phyloP scores from a whole-genome alignment of 2,888 invertebrate genomes.

The Lepeophtheirus nordmannii region DNA sequence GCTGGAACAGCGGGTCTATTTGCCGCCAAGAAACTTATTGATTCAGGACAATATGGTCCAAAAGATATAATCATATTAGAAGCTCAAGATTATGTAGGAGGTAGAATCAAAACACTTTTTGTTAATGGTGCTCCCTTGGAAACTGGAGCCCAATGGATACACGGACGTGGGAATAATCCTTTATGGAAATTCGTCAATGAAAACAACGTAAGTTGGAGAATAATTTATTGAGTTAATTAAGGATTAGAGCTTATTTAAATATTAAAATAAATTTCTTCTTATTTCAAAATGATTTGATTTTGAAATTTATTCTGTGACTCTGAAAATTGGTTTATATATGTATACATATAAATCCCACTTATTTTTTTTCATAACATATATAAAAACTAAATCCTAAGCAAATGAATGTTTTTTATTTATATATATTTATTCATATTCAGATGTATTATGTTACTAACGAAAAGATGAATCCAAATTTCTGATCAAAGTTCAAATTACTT shows the following conservation, averaged over 20 bases:
- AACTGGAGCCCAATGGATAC: constrained; percentile 24
- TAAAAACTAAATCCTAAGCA: background rate
- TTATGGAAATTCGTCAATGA: constrained; percentile 18
- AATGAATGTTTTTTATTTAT: too few relatives aligned
- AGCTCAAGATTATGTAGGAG: constrained; percentile 21
- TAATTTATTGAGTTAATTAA: background rate
- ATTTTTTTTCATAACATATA: background rate
- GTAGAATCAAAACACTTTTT: constrained; percentile 17
- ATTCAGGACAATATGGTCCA: background rate
- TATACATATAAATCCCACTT: too few relatives aligned
- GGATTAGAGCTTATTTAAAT: too few relatives aligned
- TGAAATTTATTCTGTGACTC: too few relatives aligned
- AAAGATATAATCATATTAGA: constrained; percentile 17
- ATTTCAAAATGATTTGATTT: too few relatives aligned
- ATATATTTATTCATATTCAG: too few relatives aligned
- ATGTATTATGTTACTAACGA: too few relatives aligned
- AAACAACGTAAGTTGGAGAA: background rate
- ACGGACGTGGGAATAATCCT: constrained; percentile 13
- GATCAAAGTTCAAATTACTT: background rate
- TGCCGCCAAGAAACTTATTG: background rate
- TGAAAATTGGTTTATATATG: too few relatives aligned
- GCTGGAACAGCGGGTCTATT: background rate
- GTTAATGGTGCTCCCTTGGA: constrained; percentile 11
- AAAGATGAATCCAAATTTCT: too few relatives aligned
- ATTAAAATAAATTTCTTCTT: too few relatives aligned